These are phyloP conservation scores for Dysdera silvatica DNA, from an alignment of 1,140 invertebrate genomes.

Conservation along the genomic window DNA sequence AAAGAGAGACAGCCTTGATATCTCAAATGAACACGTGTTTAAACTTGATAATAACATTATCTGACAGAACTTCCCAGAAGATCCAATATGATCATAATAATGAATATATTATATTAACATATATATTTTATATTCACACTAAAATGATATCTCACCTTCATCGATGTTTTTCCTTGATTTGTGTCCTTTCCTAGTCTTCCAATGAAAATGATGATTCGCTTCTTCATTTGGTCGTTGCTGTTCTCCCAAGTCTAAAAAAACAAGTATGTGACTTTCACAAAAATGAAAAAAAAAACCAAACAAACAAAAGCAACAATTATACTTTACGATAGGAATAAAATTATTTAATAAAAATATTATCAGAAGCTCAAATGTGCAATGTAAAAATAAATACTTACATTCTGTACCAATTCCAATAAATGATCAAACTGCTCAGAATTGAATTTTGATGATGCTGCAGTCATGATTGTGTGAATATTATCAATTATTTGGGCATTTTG, in stretches of 20 bases:
- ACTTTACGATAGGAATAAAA: too few species aligned
- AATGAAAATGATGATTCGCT: conserved; percentile 48
- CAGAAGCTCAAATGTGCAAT: background rate
- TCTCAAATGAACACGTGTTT: too few species aligned
- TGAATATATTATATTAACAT: background rate
- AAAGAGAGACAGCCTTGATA: too few species aligned
- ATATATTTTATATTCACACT: background rate
- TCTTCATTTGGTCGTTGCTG: conserved; percentile 46
- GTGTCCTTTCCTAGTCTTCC: conserved; percentile 51
- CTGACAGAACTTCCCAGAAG: too few species aligned
- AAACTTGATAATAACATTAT: too few species aligned
- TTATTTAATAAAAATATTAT: conserved; percentile 13
- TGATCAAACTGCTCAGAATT: conserved; percentile 47
- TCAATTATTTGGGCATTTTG: conserved; percentile 50
- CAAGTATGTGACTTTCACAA: conserved; percentile 8
- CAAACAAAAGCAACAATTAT: too few species aligned
- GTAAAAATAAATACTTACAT: conserved; percentile 35
- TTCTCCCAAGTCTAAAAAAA: conserved; percentile 46
- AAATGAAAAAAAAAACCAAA: too few species aligned
- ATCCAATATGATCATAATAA: too few species aligned
- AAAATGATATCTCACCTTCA: conserved; percentile 21
- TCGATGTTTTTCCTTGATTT: conserved; percentile 30
- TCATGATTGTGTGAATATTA: conserved; percentile 51
- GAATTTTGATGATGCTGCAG: conserved; percentile 50
- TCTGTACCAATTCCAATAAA: conserved; percentile 47